Conservation (phyloP, 1,140 invertebrate genomes). For the Delia radicum region DNA sequence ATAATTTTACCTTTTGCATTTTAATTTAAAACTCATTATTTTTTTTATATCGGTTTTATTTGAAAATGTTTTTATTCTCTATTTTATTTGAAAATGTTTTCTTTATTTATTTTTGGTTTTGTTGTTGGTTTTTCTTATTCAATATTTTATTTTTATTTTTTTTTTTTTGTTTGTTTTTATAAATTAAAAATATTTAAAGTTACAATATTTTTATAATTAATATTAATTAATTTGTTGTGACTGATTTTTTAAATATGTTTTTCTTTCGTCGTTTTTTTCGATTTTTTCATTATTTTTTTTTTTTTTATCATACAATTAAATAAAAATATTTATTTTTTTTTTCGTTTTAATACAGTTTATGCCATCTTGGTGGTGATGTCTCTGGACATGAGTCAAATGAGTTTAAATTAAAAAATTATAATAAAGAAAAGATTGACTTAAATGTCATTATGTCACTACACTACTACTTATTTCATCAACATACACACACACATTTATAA, state of each 20-base stretch:
- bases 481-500: slow-evolving; percentile 20
- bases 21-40: too few species aligned
- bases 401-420: neutral
- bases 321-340: too few species aligned
- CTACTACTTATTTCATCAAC: slow-evolving; percentile 4
- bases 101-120: slow-evolving; percentile 19
- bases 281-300: neutral
- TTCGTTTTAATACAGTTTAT: slow-evolving; percentile 4
- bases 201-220: slow-evolving; percentile 12
- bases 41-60: too few species aligned
- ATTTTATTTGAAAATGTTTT: slow-evolving; percentile 17
- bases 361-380: neutral
- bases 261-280: neutral
- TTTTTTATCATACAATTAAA: slow-evolving; percentile 2
- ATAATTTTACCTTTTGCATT: too few species aligned
- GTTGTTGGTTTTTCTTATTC: slow-evolving; percentile 13
- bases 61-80: slow-evolving; percentile 20
- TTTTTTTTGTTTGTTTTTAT: too few species aligned
- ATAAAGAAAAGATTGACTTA: neutral
- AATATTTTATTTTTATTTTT: too few species aligned
- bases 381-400: neutral
- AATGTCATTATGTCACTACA: neutral
- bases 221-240: slow-evolving; percentile 6
- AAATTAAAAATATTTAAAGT: slow-evolving; percentile 23
- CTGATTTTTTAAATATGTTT: neutral